These are phyloP conservation scores for Amphiprion clarkii DNA, from an alignment of 2,797 vertebrate genomes.

Conservation along the genomic window DNA sequence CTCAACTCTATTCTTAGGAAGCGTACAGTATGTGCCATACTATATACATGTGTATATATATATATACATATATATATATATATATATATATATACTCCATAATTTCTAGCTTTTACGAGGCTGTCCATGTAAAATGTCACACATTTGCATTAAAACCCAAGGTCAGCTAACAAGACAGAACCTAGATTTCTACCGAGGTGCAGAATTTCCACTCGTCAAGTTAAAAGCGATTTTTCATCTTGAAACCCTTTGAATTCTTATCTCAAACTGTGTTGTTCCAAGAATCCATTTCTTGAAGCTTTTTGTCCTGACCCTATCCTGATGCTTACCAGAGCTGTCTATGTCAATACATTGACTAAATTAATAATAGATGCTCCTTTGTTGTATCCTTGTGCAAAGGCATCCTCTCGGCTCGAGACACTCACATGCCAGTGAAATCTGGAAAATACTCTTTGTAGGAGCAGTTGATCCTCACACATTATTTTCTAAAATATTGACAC, in stretches of 20 bases:
- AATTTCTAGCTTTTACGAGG: constrained; percentile 8
- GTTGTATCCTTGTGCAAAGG: constrained; percentile 35
- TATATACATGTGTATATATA: background rate
- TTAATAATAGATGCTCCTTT: constrained; percentile 68
- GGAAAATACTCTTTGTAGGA: constrained; percentile 1
- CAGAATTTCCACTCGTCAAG: background rate
- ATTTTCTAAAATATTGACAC: background rate
- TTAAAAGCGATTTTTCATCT: constrained; percentile 14
- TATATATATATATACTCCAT: background rate
- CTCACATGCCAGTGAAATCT: constrained; percentile 5
- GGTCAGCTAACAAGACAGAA: constrained; percentile 25
- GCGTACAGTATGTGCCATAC: constrained; percentile 9
- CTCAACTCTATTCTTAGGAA: constrained; percentile 15
- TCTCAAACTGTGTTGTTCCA: constrained; percentile 5
- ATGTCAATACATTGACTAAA: constrained; percentile 65
- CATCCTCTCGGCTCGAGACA: constrained; percentile 11
- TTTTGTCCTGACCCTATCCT: constrained; percentile 45
- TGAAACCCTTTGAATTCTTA: constrained; percentile 18
- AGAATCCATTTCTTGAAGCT: constrained; percentile 25
- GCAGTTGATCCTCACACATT: constrained; percentile 4
- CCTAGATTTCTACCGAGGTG: background rate
- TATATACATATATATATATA: too few relatives aligned
- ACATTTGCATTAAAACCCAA: constrained; percentile 31
- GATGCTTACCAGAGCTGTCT: constrained; percentile 40
- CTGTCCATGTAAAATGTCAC: constrained; percentile 21